Base-by-base conservation (phyloP, 1,140 invertebrate genomes). In the Magallana ariakensis region DNA sequence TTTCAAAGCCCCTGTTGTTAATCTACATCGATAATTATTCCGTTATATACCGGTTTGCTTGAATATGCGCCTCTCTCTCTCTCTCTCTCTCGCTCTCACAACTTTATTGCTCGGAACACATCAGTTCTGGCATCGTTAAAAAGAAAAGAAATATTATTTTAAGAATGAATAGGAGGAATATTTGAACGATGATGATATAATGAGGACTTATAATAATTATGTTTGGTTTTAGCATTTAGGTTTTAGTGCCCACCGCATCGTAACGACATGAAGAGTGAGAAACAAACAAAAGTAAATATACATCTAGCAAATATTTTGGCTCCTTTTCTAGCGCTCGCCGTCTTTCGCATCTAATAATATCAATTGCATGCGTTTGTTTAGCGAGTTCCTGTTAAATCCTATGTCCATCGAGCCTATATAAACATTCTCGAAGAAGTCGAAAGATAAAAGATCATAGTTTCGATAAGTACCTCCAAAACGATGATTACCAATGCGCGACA, bases 391-490 rank as follows among this genome's bases (percentile, higher is more conserved):
- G 33, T 46, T 46, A 46, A 46, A 46, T 46, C 33, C 33, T 46
- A 46, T 46, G 33, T 46, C 58, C 16, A 62, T 16, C 16, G 19
- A 19, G 22, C 66, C 66, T 26, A 75, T 33, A 75, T 75, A 75
- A 75, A 75, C 66, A 75, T 26, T 75, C 33, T 26, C 66, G 13
- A 11, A 75, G 66, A 26, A 33, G 22, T 5, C 6, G 9, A 75
- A 75, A 75, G 66, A 75, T 75, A 26, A 75, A 33, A 75, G 66
- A 75, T 75, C 66, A 75, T 75, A 75, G 58, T 75, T 75, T 75
- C 9, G 66, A 26, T 75, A 26, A 75, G 22, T 62, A n/a, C 16
- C 15, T 62, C 16, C 19, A 19, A 19, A 62, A 10, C 66, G 15
- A 19, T 26, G 22, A 75, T 75, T 75, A 75, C 66, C 22, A 26